Evolutionary conservation across 2,113 vertebrate species (phyloP).

Genomic region (Emydocephalus ijimae): DNA sequence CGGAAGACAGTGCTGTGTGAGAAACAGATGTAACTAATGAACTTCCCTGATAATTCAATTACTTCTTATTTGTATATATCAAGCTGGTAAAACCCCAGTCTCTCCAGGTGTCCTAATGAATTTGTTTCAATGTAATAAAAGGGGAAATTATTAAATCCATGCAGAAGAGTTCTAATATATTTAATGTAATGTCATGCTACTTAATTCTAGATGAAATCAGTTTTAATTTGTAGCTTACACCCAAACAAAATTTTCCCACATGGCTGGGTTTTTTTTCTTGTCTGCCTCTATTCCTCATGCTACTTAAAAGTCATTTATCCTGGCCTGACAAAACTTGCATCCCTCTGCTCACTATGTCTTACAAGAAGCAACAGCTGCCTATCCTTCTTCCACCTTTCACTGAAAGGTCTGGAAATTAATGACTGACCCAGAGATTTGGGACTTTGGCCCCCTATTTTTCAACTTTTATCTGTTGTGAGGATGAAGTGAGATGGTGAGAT

Average conservation of each 20-base stretch:
- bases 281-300: not conserved
- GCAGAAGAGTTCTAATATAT: not conserved
- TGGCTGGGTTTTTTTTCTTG: not conserved
- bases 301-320: not conserved
- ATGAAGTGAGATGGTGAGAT: not conserved
- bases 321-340: not conserved
- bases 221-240: not conserved
- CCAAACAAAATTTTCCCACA: not conserved
- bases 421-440: not conserved
- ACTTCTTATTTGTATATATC: not conserved
- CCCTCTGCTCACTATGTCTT: not conserved
- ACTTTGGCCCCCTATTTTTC: not conserved
- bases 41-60: not conserved
- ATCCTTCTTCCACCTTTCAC: not conserved
- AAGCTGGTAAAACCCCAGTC: not conserved
- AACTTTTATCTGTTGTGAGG: not conserved
- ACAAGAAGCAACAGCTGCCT: not conserved
- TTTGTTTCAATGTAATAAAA: not conserved
- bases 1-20: not conserved
- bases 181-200: not conserved
- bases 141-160: not conserved
- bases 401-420: not conserved
- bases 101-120: not conserved
- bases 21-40: not conserved
- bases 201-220: not conserved